phyloP scores from a whole-genome alignment of 2,113 vertebrate species.

The Gobiocypris rarus region DNA sequence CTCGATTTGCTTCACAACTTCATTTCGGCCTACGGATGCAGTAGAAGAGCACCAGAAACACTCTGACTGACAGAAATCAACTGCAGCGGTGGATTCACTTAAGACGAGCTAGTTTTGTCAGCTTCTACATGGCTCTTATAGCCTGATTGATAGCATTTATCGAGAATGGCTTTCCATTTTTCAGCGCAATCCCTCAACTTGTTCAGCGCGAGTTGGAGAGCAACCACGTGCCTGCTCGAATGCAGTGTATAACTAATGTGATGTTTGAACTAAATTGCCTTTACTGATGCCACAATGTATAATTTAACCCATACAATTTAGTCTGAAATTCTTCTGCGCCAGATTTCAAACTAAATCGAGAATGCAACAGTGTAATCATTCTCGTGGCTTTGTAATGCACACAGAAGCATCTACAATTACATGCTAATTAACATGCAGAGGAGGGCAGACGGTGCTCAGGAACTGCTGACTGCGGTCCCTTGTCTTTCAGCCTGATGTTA shows the following conservation, averaged over 20 bases:
- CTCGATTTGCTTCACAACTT: neutral
- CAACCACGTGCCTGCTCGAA: neutral
- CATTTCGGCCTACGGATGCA: neutral
- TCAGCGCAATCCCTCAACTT: neutral
- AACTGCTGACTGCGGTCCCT: conserved; percentile 39
- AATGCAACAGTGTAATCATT: conserved; percentile 31
- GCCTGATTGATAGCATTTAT: conserved; percentile 9
- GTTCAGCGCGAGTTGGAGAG: neutral
- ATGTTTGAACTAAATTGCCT: neutral
- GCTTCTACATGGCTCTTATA: neutral
- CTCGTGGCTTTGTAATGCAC: conserved; percentile 12
- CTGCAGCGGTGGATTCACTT: neutral
- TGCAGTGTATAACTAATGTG: neutral
- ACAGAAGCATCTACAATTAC: conserved; percentile 1
- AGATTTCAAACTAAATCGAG: neutral
- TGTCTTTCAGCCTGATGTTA: conserved; percentile 40
- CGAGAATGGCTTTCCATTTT: neutral
- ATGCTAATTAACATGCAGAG: conserved; percentile 36
- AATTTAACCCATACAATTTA: conserved; percentile 27
- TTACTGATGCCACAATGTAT: conserved; percentile 1
- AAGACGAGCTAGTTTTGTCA: neutral
- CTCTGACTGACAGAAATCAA: neutral
- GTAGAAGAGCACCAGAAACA: neutral
- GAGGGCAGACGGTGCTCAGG: conserved; percentile 26
- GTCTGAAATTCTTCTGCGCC: neutral